These are phyloP conservation scores for Craterocephalus amniculus DNA, from an alignment of 2,797 vertebrate genomes.

Conservation along the genomic window DNA sequence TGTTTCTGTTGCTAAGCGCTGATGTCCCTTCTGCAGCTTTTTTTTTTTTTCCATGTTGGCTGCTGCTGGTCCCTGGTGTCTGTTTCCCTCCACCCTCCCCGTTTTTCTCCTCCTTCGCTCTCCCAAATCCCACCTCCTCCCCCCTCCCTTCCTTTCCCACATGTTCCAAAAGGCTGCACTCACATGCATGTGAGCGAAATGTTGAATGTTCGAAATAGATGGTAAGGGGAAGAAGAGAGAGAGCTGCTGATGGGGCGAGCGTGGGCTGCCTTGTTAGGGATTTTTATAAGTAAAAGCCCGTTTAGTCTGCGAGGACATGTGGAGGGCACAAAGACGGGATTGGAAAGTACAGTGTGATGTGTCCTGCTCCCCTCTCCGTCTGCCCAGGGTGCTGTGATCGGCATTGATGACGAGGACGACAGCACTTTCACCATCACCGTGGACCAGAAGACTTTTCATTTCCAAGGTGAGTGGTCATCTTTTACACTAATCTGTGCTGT, in stretches of 20 bases:
- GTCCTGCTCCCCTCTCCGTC: slow-evolving; percentile 75
- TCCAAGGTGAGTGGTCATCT: slow-evolving; percentile 91
- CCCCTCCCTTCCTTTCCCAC: slow-evolving; percentile 43
- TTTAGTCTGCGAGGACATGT: slow-evolving; percentile 80
- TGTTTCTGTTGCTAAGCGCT: slow-evolving; percentile 57
- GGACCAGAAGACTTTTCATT: slow-evolving; percentile 99
- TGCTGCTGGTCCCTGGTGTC: slow-evolving; percentile 56
- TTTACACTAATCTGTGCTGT: slow-evolving; percentile 41
- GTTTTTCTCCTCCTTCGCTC: slow-evolving; percentile 50
- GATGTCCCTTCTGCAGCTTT: slow-evolving; percentile 56
- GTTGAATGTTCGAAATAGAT: slow-evolving; percentile 42
- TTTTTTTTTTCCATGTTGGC: slow-evolving; percentile 26
- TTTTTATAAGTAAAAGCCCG: slow-evolving; percentile 61
- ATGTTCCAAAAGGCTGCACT: slow-evolving; percentile 66
- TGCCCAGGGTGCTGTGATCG: slow-evolving; percentile 99
- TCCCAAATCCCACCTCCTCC: slow-evolving; percentile 68
- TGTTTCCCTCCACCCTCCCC: slow-evolving; percentile 58
- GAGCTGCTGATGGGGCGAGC: slow-evolving; percentile 64
- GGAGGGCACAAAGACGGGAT: slow-evolving; percentile 79
- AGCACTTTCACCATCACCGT: slow-evolving; percentile 99
- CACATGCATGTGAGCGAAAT: slow-evolving; percentile 50
- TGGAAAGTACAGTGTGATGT: slow-evolving; percentile 89
- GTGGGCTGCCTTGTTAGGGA: slow-evolving; percentile 72
- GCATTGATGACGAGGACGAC: slow-evolving; percentile 99
- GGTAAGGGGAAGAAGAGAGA: slow-evolving; percentile 22